Evolutionary conservation across 2,797 vertebrate genomes (phyloP), one percentile per base, ranked within the genome.

Genomic region (Sebastes flavidus): DNA sequence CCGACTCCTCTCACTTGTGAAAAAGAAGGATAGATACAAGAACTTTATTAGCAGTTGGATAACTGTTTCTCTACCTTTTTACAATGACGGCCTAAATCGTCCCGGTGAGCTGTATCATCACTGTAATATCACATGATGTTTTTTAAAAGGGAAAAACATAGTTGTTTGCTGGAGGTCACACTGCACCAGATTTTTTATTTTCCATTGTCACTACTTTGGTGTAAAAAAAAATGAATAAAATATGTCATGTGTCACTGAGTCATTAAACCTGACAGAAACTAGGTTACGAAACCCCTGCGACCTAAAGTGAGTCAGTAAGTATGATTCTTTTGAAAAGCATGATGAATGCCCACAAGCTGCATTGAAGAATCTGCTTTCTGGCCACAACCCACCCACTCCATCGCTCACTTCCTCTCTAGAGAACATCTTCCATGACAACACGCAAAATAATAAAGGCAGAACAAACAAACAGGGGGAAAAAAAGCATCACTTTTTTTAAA

Each of bases 361-460:
- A 22, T 2, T 38, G 46, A 27, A 71, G 58, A 72, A 67, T 30
- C 16, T 52, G 10, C n/a, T 16, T 56, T 75, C n/a, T 12, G 1
- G 6, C 55, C 67, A 65, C 62, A 49, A 27, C 34, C 60, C 62
- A 73, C 72, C 60, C 77, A 20, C 4, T 4, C 49, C 69, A 6
- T 8, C 1, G 1, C 52, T 61, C 72, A 86, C 76, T 93, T 93
- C 89, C 90, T 88, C 60, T 72, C 68, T 9, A 10, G 65, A 56
- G 63, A 29, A 29, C 56, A 56, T 60, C 49, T 42, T 63, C 56
- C 38, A 10, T 34, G 38, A 63, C 76, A 72, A 67, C 30, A 46
- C 18, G 11, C 6, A 1, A 25, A 25, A 69, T 8, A 61, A 73
- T 10, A 68, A 55, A 22, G 30, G 6, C 62, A 54, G 36, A 25